Evolutionary conservation across 2,797 vertebrate species (phyloP).

Genomic region (Carapus acus): DNA sequence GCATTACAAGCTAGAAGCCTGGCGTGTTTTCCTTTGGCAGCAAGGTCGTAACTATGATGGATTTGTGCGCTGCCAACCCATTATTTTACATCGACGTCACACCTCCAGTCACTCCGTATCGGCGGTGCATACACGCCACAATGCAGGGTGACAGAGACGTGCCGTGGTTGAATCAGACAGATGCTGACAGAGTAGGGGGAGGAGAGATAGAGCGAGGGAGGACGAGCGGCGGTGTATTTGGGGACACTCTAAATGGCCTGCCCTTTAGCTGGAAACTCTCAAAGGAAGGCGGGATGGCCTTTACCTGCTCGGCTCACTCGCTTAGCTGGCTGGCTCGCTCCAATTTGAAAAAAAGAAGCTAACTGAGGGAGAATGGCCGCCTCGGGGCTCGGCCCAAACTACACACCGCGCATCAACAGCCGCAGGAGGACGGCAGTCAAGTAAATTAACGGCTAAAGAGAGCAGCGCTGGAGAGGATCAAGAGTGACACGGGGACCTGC

Average conservation of each 20-base stretch:
- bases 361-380: constrained; percentile 36
- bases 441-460: constrained; percentile 55
- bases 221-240: constrained; percentile 38
- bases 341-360: constrained; percentile 34
- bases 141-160: constrained; percentile 14
- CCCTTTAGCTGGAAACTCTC: constrained; percentile 44
- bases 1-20: too few species aligned
- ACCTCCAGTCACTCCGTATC: constrained; percentile 7
- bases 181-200: background rate
- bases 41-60: background rate
- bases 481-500: constrained; percentile 47
- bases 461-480: constrained; percentile 48
- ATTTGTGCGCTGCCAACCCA: constrained; percentile 17
- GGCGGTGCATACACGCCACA: constrained; percentile 19
- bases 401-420: constrained; percentile 50
- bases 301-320: constrained; percentile 13
- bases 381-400: constrained; percentile 52
- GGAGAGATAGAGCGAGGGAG: too few species aligned
- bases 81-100: constrained; percentile 29
- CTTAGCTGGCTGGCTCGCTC: constrained; percentile 26
- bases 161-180: constrained; percentile 17
- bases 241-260: constrained; percentile 43
- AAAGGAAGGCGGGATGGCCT: constrained; percentile 40
- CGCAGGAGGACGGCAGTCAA: constrained; percentile 46
- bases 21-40: background rate